Evolutionary conservation across 2,113 vertebrate genomes (phyloP).

Genomic region (Muntiacus reevesi): DNA sequence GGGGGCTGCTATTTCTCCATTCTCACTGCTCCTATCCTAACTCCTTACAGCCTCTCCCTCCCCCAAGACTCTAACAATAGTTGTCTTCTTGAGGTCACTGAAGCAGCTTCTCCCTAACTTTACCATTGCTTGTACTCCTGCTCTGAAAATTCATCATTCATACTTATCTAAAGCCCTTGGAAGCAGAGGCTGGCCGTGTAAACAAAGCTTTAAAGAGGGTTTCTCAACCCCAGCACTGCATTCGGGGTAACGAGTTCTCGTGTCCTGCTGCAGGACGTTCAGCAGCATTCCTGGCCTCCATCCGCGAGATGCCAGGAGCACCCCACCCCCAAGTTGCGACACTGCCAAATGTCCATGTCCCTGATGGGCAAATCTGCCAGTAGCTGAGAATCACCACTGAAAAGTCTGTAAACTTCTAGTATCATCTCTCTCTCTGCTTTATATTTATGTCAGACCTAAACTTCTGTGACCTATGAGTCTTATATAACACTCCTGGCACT

Average conservation of each 20-base stretch:
- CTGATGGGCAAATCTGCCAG: not conserved
- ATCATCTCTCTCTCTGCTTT: not conserved
- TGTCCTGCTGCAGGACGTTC: not conserved
- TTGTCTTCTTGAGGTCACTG: not conserved
- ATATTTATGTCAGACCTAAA: not conserved
- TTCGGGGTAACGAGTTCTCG: not conserved
- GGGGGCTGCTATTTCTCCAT: not conserved
- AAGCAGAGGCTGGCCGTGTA: not conserved
- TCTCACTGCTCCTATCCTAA: not conserved
- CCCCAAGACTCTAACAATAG: not conserved
- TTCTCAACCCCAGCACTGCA: not conserved
- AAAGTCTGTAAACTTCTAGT: constrained; percentile 19
- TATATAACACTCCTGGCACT: not conserved
- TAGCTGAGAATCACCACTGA: not conserved
- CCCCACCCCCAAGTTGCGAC: not conserved
- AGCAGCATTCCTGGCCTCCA: not conserved
- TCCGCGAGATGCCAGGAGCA: not conserved
- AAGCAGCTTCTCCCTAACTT: not conserved
- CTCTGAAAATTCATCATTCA: not conserved
- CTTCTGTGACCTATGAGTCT: not conserved
- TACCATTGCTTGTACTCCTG: not conserved
- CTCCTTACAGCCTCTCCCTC: not conserved
- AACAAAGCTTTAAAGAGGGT: not conserved
- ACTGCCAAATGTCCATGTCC: not conserved
- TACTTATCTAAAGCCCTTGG: not conserved